Evolutionary conservation across 2,797 vertebrate genomes (phyloP), one percentile per base, ranked within the genome.

Genomic region (Tapirus indicus): DNA sequence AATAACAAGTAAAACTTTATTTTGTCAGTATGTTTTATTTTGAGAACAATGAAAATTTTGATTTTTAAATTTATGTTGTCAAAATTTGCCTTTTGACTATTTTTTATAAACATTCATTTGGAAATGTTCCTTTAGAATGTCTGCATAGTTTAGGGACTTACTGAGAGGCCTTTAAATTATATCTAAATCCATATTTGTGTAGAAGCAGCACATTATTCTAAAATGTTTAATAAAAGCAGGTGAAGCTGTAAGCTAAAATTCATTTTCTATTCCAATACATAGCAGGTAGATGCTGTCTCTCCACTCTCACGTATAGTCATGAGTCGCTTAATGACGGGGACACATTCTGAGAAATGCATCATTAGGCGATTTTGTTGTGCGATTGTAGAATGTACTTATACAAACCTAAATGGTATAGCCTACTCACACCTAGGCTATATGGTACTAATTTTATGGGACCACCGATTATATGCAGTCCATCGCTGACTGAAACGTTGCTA

Each of bases 21-120:
- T 60, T 74, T 60, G 16, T 75, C 91, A 75, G 41, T 88, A 35
- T 79, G 79, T 86, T 89, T 86, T 86, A 89, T 82, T 94, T 96
- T 94, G 38, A 95, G 54, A 96, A 69, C 54, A 47, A 1, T 85
- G 23, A 7, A 87, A 47, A 71, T 71, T 87, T 95, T 83, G 23
- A 78, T 78, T 69, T 94, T 90, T 85, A 41, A 68, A 29, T 90
- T 92, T 95, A 35, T 82, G 25, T 44, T 78, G 17, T n/a, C 32
- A 49, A 11, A 68, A 32, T 88, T 94, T 94, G 41, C 13, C 60
- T 84, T 96, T 89, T 92, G 29, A 94, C 62, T 86, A 25, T 58
- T 44, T 92, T 84, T 83, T 27, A 23, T 69, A 94, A 88, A 58
- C 79, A 25, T 80, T 69, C 4, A 8, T 89, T 95, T 92, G 44